A percentile compares a stretch with the other conserved stretches of the same genome.
phyloP scores from a whole-genome alignment of 2,888 invertebrate genomes.

The Drosophila nigritarsus region DNA sequence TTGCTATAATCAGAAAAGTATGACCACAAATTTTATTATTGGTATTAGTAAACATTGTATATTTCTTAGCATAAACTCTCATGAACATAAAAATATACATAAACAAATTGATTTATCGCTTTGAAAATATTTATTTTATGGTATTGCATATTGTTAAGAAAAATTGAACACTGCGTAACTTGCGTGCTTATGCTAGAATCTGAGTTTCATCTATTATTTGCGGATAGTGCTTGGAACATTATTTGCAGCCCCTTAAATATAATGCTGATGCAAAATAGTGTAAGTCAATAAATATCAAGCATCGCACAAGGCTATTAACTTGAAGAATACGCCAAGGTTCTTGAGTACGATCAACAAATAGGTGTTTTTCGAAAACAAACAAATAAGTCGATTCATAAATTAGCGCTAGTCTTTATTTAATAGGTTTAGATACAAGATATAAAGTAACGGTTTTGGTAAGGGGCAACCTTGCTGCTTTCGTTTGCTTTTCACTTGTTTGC shows the following conservation, averaged over 20 bases:
- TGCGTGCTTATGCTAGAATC: neutral
- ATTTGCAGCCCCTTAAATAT: conserved; percentile 3
- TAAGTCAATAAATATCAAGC: conserved; percentile 17
- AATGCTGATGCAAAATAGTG: neutral
- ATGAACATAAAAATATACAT: neutral
- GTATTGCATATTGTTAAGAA: neutral
- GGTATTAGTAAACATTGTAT: neutral
- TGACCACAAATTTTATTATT: neutral
- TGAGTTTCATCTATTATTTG: neutral
- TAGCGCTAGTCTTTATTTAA: neutral
- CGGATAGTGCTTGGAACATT: neutral
- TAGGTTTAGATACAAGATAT: neutral
- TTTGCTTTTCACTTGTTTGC: conserved; percentile 1
- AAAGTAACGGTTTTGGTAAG: neutral
- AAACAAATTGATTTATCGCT: neutral
- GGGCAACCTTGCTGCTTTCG: conserved; percentile 28
- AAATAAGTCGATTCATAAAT: conserved; percentile 1
- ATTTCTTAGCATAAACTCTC: neutral
- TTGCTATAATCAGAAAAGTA: neutral
- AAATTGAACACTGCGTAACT: no score
- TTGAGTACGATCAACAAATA: conserved; percentile 3
- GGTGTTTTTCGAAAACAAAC: conserved; percentile 5
- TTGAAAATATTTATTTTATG: neutral
- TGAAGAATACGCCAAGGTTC: conserved; percentile 31
- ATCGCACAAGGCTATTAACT: conserved; percentile 8